Evolutionary conservation across 1,140 invertebrate species (phyloP).

Genomic region (Drosophila pseudoobscura): DNA sequence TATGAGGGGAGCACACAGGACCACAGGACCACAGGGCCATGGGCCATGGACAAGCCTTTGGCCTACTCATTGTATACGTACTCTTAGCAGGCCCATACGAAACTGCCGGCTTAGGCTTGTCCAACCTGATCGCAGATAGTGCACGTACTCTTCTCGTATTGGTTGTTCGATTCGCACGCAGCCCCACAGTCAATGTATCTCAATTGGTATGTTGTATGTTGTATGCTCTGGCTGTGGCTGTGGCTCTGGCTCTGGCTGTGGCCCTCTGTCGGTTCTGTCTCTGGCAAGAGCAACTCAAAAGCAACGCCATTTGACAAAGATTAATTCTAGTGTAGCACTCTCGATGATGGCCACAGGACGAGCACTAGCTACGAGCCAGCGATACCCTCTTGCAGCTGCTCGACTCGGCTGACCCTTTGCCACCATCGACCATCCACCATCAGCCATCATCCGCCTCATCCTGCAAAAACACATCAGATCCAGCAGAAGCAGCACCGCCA

Average conservation of each 20-base stretch:
- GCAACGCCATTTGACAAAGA: conserved; percentile 42
- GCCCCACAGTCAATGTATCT: conserved; percentile 35
- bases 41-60: background rate
- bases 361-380: background rate
- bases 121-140: conserved; percentile 41
- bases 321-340: conserved; percentile 48
- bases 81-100: conserved; percentile 7
- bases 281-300: conserved; percentile 33
- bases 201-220: conserved; percentile 27
- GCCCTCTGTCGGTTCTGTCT: conserved; percentile 15
- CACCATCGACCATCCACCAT: conserved; percentile 9
- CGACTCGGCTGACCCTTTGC: conserved; percentile 32
- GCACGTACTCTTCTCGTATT: conserved; percentile 31
- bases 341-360: conserved; percentile 36
- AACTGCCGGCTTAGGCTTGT: conserved; percentile 35
- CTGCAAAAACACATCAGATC: conserved; percentile 38
- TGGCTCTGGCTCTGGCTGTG: background rate
- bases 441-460: conserved; percentile 1
- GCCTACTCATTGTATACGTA: conserved; percentile 5
- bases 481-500: background rate
- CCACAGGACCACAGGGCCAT: background rate
- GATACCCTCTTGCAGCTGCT: conserved; percentile 28
- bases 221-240: conserved; percentile 6
- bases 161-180: conserved; percentile 26
- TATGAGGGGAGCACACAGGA: conserved; percentile 23